Evolutionary conservation across 2,113 vertebrate genomes (phyloP).

Genomic region (Pelusios castaneus): DNA sequence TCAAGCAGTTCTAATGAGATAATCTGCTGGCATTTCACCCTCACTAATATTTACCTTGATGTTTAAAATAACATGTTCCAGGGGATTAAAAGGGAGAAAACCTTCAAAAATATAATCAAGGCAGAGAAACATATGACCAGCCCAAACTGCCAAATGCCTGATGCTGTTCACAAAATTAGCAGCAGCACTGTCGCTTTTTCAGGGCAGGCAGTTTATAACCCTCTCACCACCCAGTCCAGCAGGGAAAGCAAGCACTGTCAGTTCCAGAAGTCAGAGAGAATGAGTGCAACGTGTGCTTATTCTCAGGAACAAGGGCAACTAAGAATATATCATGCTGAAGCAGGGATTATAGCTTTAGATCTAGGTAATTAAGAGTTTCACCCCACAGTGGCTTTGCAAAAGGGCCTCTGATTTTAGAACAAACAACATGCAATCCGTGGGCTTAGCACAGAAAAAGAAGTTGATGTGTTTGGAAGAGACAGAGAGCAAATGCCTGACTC

Average conservation of each 20-base stretch:
- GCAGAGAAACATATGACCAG: background rate
- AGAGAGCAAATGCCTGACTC: background rate
- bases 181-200: slow-evolving; percentile 13
- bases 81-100: background rate
- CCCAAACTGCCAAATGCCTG: background rate
- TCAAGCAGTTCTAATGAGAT: slow-evolving; percentile 55
- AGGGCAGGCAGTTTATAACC: slow-evolving; percentile 1
- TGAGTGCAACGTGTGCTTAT: slow-evolving; percentile 3
- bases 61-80: slow-evolving; percentile 54
- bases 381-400: background rate
- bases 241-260: slow-evolving; percentile 5
- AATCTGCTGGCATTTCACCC: slow-evolving; percentile 61
- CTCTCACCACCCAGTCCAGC: background rate
- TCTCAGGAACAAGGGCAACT: background rate
- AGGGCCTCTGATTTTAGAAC: background rate
- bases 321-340: background rate
- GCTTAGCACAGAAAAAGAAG: background rate
- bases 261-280: slow-evolving; percentile 36
- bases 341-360: background rate
- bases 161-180: background rate
- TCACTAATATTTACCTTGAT: slow-evolving; percentile 63
- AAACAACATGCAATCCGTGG: background rate
- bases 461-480: background rate
- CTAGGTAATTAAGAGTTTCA: background rate
- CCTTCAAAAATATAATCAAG: slow-evolving; percentile 2